Evolutionary conservation across 2,113 vertebrate species (phyloP), one percentile per base, ranked within the genome.

Genomic region (Ia io): DNA sequence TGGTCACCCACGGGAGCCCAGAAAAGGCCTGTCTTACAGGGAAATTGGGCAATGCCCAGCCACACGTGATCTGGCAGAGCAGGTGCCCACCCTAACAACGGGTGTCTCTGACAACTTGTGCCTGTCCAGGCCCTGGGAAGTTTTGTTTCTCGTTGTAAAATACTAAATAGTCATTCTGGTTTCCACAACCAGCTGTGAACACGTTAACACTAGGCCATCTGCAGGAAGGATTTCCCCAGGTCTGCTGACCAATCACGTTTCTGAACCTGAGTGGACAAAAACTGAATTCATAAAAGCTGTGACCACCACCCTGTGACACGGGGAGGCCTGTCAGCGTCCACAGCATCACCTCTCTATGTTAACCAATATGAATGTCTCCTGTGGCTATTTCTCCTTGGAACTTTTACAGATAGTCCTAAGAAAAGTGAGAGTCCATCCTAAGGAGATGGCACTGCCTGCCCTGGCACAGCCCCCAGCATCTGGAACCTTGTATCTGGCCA

Each of bases 401-500:
- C 9, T 35, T 89, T 28, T 44, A 30, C 8, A 32, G 25, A 42
- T 2, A 70, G 35, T 35, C 49, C 22, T 20, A 23, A 17, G 63
- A 73, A 90, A 86, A 69, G 11, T 67, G n/a, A 61, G n/a, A 70
- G 25, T 63, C n/a, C 11, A 44, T 59, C n/a, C 47, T 42, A 22
- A 51, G 3, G 35, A 74, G 47, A 53, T 44, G 47, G 37, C 17
- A 17, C 22, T 42, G 6, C 73, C 88, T 6, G 3, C 71, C 70
- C 40, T 0, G 12, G 53, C 44, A 88, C 35, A 80, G 42, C 10
- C 42, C 59, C 88, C 53, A 14, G 28, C 30, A 37, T 67, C 69
- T 42, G 93, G 61, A 97, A 99, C 99, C 99, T 99, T 99, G 97
- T 99, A 99, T 82, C 96, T 98, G 5, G 98, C 99, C 59, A 99